These are phyloP conservation scores for Platichthys stellatus DNA, from an alignment of 2,113 vertebrate genomes.

Conservation along the genomic window DNA sequence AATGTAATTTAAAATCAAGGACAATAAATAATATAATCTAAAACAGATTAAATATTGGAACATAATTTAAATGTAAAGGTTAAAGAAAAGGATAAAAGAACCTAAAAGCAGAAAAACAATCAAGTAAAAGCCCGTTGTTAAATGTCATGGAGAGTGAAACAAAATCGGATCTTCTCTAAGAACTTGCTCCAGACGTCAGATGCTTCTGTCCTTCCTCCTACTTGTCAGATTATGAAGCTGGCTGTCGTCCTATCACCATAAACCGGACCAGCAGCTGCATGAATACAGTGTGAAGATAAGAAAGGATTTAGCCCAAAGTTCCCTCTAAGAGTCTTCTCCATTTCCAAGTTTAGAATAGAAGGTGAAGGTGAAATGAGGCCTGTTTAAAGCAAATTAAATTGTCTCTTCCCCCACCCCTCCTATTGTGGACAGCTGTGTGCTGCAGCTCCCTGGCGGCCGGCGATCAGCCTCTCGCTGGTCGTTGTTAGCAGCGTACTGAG, in stretches of 20 bases:
- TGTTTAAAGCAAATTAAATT: slow-evolving; percentile 45
- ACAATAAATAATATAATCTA: no score
- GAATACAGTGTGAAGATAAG: slow-evolving; percentile 9
- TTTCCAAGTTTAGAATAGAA: slow-evolving; percentile 30
- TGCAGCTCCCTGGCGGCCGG: slow-evolving; percentile 63
- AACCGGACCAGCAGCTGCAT: not conserved
- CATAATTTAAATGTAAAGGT: no score
- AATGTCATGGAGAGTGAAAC: not conserved
- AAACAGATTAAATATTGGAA: no score
- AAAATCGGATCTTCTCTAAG: not conserved
- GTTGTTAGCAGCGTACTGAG: slow-evolving; percentile 69
- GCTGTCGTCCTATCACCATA: not conserved
- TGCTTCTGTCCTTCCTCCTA: not conserved
- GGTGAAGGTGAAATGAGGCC: slow-evolving; percentile 75
- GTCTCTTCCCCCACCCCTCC: slow-evolving; percentile 38
- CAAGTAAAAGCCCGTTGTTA: not conserved
- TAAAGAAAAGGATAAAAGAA: not conserved
- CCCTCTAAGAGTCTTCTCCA: slow-evolving; percentile 20
- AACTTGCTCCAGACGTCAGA: not conserved
- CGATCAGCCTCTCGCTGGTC: slow-evolving; percentile 65
- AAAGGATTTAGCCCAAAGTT: slow-evolving; percentile 38
- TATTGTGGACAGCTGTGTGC: slow-evolving; percentile 70
- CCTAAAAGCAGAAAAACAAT: no score
- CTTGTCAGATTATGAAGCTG: slow-evolving; percentile 4
- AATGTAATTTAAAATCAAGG: no score